Evolutionary conservation across 2,888 invertebrate genomes (phyloP).

Genomic region (Melieria omissa): DNA sequence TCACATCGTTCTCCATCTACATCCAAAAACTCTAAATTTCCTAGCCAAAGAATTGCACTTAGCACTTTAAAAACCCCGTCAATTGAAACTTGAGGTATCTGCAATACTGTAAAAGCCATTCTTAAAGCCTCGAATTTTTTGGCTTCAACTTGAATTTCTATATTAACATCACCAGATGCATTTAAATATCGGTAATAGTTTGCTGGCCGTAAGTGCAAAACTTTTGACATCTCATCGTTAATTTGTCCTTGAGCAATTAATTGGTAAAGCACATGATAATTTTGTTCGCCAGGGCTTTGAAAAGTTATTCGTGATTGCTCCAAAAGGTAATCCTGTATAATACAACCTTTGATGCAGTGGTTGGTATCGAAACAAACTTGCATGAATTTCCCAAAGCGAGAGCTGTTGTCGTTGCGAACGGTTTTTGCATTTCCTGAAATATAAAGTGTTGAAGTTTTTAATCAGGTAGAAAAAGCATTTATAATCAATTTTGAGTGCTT

Average conservation of each 20-base stretch:
- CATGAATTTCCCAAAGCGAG: slow-evolving; percentile 95
- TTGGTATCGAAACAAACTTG: slow-evolving; percentile 91
- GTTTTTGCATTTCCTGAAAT: slow-evolving; percentile 89
- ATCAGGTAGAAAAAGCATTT: neutral
- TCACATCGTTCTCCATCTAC: slow-evolving; percentile 88
- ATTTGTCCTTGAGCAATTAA: slow-evolving; percentile 86
- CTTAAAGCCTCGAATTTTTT: slow-evolving; percentile 84
- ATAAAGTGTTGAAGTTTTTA: slow-evolving; percentile 33
- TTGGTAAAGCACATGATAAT: slow-evolving; percentile 93
- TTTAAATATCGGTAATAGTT: slow-evolving; percentile 85
- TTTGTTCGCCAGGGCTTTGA: slow-evolving; percentile 86
- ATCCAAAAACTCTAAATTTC: slow-evolving; percentile 86
- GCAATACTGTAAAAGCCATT: slow-evolving; percentile 88
- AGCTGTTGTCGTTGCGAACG: slow-evolving; percentile 92
- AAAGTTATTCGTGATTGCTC: slow-evolving; percentile 92
- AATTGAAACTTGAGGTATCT: slow-evolving; percentile 86
- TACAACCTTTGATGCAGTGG: slow-evolving; percentile 91
- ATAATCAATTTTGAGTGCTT: neutral
- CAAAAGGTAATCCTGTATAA: slow-evolving; percentile 89
- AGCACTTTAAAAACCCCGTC: slow-evolving; percentile 90
- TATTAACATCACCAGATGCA: slow-evolving; percentile 78
- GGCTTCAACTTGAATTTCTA: slow-evolving; percentile 75
- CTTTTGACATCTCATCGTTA: slow-evolving; percentile 79
- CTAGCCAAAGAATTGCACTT: slow-evolving; percentile 90
- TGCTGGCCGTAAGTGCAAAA: slow-evolving; percentile 79